phyloP scores from a whole-genome alignment of 2,797 vertebrate species.

The Poecile montanus region DNA sequence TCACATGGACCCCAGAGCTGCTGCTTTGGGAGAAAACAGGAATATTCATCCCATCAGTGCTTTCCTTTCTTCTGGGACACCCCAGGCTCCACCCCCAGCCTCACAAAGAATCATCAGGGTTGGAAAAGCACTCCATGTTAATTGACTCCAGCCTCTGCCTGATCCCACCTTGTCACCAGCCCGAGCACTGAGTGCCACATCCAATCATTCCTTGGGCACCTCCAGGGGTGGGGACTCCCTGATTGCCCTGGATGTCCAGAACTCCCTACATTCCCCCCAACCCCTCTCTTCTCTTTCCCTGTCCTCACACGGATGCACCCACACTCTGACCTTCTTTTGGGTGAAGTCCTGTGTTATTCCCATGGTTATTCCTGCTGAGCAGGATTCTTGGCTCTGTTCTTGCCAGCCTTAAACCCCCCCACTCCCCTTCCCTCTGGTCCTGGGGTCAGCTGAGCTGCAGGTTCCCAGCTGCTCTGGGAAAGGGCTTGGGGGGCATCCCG shows the following conservation, averaged over 20 bases:
- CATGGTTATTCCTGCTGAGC: background rate
- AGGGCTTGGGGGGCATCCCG: background rate
- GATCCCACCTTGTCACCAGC: background rate
- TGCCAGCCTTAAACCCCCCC: background rate
- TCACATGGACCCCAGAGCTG: rapidly evolving
- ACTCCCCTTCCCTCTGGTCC: background rate
- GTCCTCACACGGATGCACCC: rapidly evolving
- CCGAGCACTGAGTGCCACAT: background rate
- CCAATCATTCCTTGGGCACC: background rate
- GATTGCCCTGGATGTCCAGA: background rate
- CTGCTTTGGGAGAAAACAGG: background rate
- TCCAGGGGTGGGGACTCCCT: rapidly evolving
- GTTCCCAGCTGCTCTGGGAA: background rate
- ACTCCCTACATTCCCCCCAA: background rate
- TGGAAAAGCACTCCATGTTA: background rate
- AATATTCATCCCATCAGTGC: no score
- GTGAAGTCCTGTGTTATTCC: background rate
- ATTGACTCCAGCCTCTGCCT: rapidly evolving
- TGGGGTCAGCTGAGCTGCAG: background rate
- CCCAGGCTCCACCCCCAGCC: background rate
- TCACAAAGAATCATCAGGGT: background rate
- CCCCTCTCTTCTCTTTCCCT: background rate
- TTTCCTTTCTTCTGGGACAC: background rate
- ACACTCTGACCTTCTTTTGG: background rate
- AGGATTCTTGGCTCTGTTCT: background rate